These are phyloP conservation scores for Struthio camelus DNA, from an alignment of 2,113 vertebrate species.

Conservation along the genomic window DNA sequence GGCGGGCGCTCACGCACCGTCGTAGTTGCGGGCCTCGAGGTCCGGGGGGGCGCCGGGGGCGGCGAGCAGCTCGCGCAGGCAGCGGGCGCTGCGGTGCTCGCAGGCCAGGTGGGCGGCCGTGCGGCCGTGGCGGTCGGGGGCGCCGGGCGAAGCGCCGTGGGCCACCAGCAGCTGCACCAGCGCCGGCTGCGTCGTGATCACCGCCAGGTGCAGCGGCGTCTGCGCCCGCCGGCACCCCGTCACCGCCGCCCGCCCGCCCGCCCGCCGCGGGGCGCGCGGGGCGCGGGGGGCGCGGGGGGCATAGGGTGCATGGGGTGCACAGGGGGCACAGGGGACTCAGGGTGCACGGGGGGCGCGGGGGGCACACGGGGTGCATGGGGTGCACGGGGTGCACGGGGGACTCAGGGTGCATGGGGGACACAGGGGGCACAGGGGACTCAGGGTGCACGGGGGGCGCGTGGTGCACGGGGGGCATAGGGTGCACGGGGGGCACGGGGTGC, in stretches of 20 bases:
- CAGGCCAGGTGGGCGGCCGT: slow-evolving; percentile 86
- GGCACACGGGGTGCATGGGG: too few relatives aligned
- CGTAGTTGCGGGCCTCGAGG: slow-evolving; percentile 85
- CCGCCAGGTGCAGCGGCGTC: slow-evolving; percentile 89
- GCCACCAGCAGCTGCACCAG: slow-evolving; percentile 78
- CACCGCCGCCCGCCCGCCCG: not conserved
- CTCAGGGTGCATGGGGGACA: too few relatives aligned
- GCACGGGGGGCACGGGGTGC: too few relatives aligned
- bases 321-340: too few relatives aligned
- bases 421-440: not conserved
- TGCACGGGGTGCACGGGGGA: too few relatives aligned
- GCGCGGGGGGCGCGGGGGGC: too few relatives aligned
- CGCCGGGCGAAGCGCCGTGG: slow-evolving; percentile 78
- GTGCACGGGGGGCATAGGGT: too few relatives aligned
- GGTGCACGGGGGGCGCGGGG: too few relatives aligned
- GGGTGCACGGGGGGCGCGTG: too few relatives aligned
- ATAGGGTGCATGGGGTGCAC: too few relatives aligned
- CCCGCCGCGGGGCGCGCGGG: not conserved
- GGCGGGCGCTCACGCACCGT: slow-evolving; percentile 75
- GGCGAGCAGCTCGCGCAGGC: slow-evolving; percentile 77
- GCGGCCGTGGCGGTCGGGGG: slow-evolving; percentile 87
- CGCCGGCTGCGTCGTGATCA: slow-evolving; percentile 82
- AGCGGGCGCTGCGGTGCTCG: slow-evolving; percentile 78
- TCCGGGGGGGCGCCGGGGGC: slow-evolving; percentile 41
- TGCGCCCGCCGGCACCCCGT: slow-evolving; percentile 28